Base-by-base conservation (phyloP, 2,888 invertebrate genomes). In the Tryphoninae sp. region DNA sequence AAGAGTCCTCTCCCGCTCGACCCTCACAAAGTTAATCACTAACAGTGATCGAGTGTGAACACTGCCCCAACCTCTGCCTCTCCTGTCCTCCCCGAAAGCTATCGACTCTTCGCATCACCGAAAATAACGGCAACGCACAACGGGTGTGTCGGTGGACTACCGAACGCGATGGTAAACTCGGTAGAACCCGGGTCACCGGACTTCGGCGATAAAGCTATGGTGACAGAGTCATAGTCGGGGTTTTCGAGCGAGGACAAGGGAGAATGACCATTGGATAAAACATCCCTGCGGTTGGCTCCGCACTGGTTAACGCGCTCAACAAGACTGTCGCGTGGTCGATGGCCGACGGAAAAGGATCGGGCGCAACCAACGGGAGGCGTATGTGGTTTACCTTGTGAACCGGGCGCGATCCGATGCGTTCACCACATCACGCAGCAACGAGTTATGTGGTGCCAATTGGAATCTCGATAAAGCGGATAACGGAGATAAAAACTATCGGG, bases 261-360 rank as follows among this genome's bases (percentile, higher is more conserved):
- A 69, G 49, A 68, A 33, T 42, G 51, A 71, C 75, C 40, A 73
- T 64, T 64, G 59, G 79, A 79, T 82, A 79, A 82, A 82, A 82
- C 75, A 76, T 73, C 7, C 33, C 33, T 62, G 80, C 64, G 40
- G 55, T 67, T 62, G 82, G 68, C 81, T 82, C 84, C 76, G 78
- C 85, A 87, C 23, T 62, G 83, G 86, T 84, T 83, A 83, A 80
- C 85, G 76, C 84, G 83, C 82, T 85, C 83, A 88, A 88, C 86
- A 87, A 87, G 86, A 86, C 88, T 80, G 79, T 59, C 74, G 62
- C 82, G 86, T 69, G 84, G 84, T 81, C 83, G 84, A 83, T 82
- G 84, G 84, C 81, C 83, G 86, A 84, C 81, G 74, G 23, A 33
- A 62, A 16, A 61, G 76, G 59, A 64, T 77, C 40, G 69, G 59